Percentiles rank a stretch among this genome's conserved stretches.
These are phyloP conservation scores for Planococcus citri DNA, from an alignment of 1,140 invertebrate genomes.

Conservation along the genomic window DNA sequence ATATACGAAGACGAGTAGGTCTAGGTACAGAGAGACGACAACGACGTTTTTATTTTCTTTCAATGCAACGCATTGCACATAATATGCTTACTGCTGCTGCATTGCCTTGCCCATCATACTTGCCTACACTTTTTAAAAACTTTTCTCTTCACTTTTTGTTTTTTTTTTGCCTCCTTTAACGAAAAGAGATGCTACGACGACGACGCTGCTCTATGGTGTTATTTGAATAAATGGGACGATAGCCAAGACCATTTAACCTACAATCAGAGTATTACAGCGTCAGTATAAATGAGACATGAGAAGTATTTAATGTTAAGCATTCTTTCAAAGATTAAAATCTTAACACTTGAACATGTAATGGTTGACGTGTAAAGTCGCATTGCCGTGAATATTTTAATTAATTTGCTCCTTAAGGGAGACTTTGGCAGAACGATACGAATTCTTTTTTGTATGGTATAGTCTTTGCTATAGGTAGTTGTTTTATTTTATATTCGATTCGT, in stretches of 20 bases:
- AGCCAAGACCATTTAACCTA: constrained; percentile 2
- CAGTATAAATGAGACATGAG: constrained; percentile 7
- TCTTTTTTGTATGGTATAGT: too few relatives aligned
- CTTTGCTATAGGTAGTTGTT: too few relatives aligned
- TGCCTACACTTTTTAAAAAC: too few relatives aligned
- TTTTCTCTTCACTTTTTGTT: not conserved
- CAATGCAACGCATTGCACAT: not conserved
- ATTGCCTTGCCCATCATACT: too few relatives aligned
- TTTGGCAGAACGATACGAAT: not conserved
- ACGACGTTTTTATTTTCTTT: constrained; percentile 2
- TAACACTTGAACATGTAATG: not conserved
- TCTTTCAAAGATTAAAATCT: not conserved
- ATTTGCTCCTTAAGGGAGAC: not conserved
- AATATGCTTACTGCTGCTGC: too few relatives aligned
- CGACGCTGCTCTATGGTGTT: too few relatives aligned
- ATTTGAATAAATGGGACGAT: constrained; percentile 7
- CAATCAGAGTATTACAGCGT: not conserved
- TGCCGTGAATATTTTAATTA: not conserved
- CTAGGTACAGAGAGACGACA: too few relatives aligned
- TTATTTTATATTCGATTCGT: too few relatives aligned
- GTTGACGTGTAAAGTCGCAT: not conserved
- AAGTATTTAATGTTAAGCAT: constrained; percentile 8
- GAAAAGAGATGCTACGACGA: too few relatives aligned
- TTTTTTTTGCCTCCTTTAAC: too few relatives aligned
- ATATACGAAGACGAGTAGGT: too few relatives aligned